Conservation (phyloP, 1,140 invertebrate genomes). For the Colletes gigas region DNA sequence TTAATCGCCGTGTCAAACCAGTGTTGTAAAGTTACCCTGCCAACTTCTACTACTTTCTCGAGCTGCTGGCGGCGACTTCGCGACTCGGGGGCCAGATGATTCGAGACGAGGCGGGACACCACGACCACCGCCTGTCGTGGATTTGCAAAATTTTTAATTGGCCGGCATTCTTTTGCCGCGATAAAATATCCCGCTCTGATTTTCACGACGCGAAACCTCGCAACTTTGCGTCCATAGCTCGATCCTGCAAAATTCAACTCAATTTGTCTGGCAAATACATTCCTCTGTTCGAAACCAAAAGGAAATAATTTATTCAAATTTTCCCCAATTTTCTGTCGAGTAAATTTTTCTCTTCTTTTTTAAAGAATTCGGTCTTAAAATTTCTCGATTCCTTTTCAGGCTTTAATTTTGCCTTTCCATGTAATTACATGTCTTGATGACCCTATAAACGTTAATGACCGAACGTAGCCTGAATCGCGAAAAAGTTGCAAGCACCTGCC, state of each 20-base stretch:
- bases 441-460: too few relatives aligned
- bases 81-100: constrained; percentile 7
- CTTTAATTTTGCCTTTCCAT: too few relatives aligned
- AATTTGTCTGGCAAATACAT: background rate
- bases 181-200: background rate
- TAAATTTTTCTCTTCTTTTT: too few relatives aligned
- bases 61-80: constrained; percentile 40
- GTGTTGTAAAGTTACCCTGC: constrained; percentile 71
- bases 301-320: too few relatives aligned
- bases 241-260: background rate
- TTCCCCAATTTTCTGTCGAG: too few relatives aligned
- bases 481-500: too few relatives aligned
- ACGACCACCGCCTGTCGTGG: constrained; percentile 14
- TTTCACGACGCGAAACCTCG: background rate
- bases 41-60: constrained; percentile 64
- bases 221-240: background rate
- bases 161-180: constrained; percentile 25
- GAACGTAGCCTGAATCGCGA: too few relatives aligned
- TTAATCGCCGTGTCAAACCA: constrained; percentile 75
- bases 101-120: constrained; percentile 5
- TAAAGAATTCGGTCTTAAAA: too few relatives aligned
- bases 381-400: too few relatives aligned
- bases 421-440: too few relatives aligned
- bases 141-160: constrained; percentile 53
- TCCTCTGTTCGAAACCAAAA: too few relatives aligned